These are phyloP conservation scores for Leptopterna dolabrata DNA, from an alignment of 2,888 invertebrate genomes.

Conservation along the genomic window DNA sequence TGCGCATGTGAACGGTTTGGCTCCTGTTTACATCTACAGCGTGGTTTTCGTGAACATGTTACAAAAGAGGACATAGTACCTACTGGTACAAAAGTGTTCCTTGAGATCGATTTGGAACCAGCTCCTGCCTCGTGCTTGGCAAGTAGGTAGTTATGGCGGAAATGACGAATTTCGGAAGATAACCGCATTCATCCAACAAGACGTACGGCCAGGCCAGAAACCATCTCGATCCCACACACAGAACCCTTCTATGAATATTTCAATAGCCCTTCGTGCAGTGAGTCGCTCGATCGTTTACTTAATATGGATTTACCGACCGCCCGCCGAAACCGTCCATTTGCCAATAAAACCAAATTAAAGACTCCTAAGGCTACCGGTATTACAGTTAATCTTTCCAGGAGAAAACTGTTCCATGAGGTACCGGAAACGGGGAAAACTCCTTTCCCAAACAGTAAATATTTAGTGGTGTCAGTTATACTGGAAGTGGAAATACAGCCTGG, in stretches of 20 bases:
- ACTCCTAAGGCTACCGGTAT: conserved; percentile 5
- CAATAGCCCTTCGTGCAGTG: background rate
- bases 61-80: no score
- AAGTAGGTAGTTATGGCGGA: no score
- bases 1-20: no score
- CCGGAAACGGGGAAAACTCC: background rate
- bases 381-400: conserved; percentile 41
- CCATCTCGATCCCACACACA: background rate
- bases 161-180: no score
- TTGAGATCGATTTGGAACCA: no score
- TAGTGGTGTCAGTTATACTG: conserved; percentile 26
- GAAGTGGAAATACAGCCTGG: conserved; percentile 1
- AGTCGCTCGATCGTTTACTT: background rate
- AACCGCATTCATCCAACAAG: background rate
- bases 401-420: conserved; percentile 6
- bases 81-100: no score
- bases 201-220: background rate
- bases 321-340: conserved; percentile 4
- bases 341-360: conserved; percentile 35
- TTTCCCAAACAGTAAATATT: conserved; percentile 41
- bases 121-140: no score
- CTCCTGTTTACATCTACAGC: no score
- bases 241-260: conserved; percentile 28
- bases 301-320: conserved; percentile 34
- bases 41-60: no score